Evolutionary conservation across 2,797 vertebrate species (phyloP), one percentile per base, ranked within the genome.

Genomic region (Hephaestus fuliginosus): DNA sequence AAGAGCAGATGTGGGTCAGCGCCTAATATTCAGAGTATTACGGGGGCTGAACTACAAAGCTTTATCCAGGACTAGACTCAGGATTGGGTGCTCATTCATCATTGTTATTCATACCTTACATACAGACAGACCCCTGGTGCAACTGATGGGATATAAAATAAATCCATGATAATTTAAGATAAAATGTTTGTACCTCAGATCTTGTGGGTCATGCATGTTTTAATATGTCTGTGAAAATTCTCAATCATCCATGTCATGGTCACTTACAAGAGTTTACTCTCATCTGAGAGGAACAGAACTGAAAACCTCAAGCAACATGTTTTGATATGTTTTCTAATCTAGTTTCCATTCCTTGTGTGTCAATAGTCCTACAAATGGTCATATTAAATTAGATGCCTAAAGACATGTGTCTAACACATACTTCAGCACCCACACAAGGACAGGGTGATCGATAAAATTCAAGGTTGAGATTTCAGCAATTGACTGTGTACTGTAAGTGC

Each of bases 1-100:
- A 68, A 83, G 63, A 85, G 81, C 90, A 91, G 87, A 94, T 93
- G 91, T 92, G 87, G 92, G 90, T 92, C 91, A 93, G 81, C 4
- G 66, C 87, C 90, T 90, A 85, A 88, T 89, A 92, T 89, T 87
- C 66, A 76, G 71, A 85, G 88, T 70, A 88, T 92, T 92, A 85
- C 64, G 36, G 43, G 30, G 76, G 78, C 75, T 74, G 80, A 88
- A 81, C 70, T 68, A 86, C 72, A 87, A 86, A 88, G 87, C 85
- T 90, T 89, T 86, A 88, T 88, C 79, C 61, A 79, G 69, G 76
- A 73, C 82, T 64, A 77, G 64, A 73, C 53, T 78, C 57, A 41
- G 79, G 85, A 84, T 91, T 88, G 88, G 70, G 80, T 58, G 55
- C 74, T 83, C 20, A 71, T 86, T 81, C 56, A 71, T 79, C 80